Percentiles rank a stretch among this genome's conserved stretches.
phyloP scores from a whole-genome alignment of 2,888 invertebrate genomes.

The Pammene fasciana region DNA sequence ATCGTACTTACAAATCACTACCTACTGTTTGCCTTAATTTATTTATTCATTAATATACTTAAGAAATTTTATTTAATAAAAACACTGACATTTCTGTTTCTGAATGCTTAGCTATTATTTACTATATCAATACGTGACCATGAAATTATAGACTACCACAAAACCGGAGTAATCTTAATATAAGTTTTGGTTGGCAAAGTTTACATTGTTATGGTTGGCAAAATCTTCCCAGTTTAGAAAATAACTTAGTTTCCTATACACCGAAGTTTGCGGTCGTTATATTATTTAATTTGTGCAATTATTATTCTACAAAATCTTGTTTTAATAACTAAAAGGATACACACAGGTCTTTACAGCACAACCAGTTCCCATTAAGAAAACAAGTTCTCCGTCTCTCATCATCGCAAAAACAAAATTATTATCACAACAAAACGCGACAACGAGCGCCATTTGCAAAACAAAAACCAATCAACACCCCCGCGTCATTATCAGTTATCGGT shows the following conservation, averaged over 20 bases:
- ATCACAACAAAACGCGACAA: conserved; percentile 21
- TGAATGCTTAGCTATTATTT: too few relatives aligned
- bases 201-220: too few relatives aligned
- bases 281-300: background rate
- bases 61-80: too few relatives aligned
- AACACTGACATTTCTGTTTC: too few relatives aligned
- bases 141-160: too few relatives aligned
- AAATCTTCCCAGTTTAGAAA: too few relatives aligned
- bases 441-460: conserved; percentile 29
- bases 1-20: conserved; percentile 20
- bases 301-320: background rate
- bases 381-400: background rate
- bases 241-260: too few relatives aligned
- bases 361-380: background rate
- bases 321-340: conserved; percentile 6
- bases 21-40: conserved; percentile 7
- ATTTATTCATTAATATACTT: too few relatives aligned
- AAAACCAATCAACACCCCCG: conserved; percentile 31
- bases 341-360: background rate
- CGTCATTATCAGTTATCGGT: conserved; percentile 29
- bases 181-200: too few relatives aligned
- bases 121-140: too few relatives aligned
- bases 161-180: too few relatives aligned
- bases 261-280: too few relatives aligned
- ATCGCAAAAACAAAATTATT: conserved; percentile 24